Conservation (phyloP, 2,113 vertebrate species). For the Chelonoidis abingdonii region DNA sequence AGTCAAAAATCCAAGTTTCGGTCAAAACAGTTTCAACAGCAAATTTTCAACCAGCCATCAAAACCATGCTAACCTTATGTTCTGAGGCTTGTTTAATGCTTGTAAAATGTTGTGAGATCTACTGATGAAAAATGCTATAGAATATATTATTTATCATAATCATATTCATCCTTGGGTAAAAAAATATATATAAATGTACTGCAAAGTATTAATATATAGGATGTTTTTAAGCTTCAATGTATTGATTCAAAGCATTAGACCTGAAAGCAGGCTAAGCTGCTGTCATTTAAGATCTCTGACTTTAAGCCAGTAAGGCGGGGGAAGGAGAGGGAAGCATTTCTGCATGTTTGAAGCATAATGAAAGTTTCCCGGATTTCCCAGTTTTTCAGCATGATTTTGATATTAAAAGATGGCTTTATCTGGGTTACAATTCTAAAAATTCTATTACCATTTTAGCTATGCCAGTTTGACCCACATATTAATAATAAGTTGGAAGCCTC, state of each 20-base stretch:
- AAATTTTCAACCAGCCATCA: background rate
- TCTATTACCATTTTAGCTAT: conserved; percentile 15
- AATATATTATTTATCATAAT: background rate
- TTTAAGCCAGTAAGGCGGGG: background rate
- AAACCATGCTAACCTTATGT: background rate
- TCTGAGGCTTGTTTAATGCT: background rate
- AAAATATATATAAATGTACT: background rate
- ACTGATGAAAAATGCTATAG: background rate
- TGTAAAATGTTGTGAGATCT: background rate
- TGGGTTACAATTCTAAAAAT: conserved; percentile 36
- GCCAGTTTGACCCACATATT: conserved; percentile 37
- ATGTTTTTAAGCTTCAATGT: conserved; percentile 30
- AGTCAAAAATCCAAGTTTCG: background rate
- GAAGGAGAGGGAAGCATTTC: background rate
- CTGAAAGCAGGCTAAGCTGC: conserved; percentile 64
- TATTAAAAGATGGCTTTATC: conserved; percentile 16
- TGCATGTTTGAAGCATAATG: conserved; percentile 14
- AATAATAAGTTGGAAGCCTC: background rate
- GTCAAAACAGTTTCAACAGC: background rate
- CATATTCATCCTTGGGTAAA: background rate
- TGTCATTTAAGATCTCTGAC: conserved; percentile 61
- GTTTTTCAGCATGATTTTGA: background rate
- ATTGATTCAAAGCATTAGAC: conserved; percentile 59
- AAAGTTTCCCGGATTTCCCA: conserved; percentile 8
- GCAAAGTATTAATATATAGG: background rate